Evolutionary conservation across 2,113 vertebrate genomes (phyloP).

Genomic region (Leptocoma aspasia): DNA sequence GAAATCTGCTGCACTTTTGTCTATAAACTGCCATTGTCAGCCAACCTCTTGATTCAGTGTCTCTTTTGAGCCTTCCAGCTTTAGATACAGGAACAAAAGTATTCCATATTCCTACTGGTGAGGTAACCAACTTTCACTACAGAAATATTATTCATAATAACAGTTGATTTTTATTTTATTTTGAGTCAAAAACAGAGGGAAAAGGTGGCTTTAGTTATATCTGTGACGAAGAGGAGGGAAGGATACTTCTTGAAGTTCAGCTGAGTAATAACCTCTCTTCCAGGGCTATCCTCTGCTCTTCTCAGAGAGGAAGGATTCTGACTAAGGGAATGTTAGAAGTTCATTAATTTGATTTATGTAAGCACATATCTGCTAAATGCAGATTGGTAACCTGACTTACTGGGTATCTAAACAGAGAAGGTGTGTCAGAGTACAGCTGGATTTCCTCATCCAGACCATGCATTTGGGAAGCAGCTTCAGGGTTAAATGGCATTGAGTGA

Average conservation of each 20-base stretch:
- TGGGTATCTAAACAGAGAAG: neutral
- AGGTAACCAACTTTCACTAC: neutral
- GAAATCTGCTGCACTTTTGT: neutral
- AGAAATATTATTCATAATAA: neutral
- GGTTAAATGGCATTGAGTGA: neutral
- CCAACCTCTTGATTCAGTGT: neutral
- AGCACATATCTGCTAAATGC: fast-evolving
- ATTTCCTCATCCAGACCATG: neutral
- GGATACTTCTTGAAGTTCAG: neutral
- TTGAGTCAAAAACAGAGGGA: fast-evolving
- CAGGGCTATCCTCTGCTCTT: neutral
- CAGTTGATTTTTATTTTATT: neutral
- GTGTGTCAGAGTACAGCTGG: neutral
- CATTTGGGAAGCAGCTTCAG: neutral
- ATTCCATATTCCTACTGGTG: neutral
- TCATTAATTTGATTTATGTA: neutral
- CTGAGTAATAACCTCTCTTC: neutral
- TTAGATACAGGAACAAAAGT: neutral
- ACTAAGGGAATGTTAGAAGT: neutral
- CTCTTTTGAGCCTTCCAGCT: neutral
- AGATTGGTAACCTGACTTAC: neutral
- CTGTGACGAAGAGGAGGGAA: neutral
- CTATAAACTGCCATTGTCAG: neutral
- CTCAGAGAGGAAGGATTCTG: neutral
- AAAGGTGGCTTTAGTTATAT: neutral